Base-by-base conservation (phyloP, 1,140 invertebrate species). In the Dendroctonus ponderosae region DNA sequence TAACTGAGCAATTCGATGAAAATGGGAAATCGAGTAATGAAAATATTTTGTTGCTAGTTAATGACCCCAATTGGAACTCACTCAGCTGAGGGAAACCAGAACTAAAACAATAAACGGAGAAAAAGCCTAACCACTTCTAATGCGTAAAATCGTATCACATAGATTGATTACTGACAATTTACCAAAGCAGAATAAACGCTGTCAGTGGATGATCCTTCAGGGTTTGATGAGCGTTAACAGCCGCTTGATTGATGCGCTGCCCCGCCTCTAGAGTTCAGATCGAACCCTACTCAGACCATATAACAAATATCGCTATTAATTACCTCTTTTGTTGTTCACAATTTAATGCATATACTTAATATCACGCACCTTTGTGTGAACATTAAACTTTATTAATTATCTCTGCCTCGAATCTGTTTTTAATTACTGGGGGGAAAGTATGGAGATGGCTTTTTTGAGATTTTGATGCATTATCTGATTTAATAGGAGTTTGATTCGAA, bases 251-350 rank as follows among this genome's bases (percentile, higher is more conserved):
- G 74, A 75, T 75, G 74, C 69, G 51, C 48, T 26, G 56, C 54
- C 58, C 68, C 74, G 70, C 72, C 74, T 58, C 64, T 67, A 66
- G 64, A 39, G 40, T 57, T 67, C 14, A 38, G 26, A 62, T 68
- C 46, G 60, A 59, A 62, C 58, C 46, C 51, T 39, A 6, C 0
- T 52, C 57, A 12, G 53, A 40, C 56, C 53, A 57, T 66, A 68
- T 71, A 70, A 73, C 71, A 73, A 70, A 72, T 72, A 72, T 73
- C 67, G 66, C 66, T 70, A 73, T 73, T 74, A 74, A 74, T 74
- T 74, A 68, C 67, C 68, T 68, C 68, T 68, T 73, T 73, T 70
- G 71, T 72, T 68, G 54, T 64, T 49, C 26, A 56, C 64, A 58
- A 65, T 68, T 62, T 62, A 62, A 67, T 68, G 68, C 68, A 70